Evolutionary conservation across 2,888 invertebrate genomes (phyloP), one percentile per base, ranked within the genome.

Genomic region (Athetis lepigone): DNA sequence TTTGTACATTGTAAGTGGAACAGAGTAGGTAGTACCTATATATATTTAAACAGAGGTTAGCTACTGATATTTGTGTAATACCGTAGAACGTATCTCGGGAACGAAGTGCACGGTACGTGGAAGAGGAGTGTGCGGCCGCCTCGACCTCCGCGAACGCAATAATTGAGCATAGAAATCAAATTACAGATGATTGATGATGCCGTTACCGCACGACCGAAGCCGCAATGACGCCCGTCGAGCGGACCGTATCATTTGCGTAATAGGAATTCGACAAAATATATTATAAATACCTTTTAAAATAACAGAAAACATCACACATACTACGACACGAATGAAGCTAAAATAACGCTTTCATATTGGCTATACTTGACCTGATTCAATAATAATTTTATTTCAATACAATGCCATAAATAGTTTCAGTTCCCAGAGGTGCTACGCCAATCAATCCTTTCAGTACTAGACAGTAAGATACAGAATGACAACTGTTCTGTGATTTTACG

Each of bases 121-220:
- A 89, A 91, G 85, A 85, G 82, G 85, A 88, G 88, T 88, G 87
- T 86, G 86, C 87, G 86, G 85, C 88, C 85, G 87, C 79, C 81
- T 82, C 93, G 94, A 94, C 92, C 93, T 93, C 92, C 89, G 91
- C 90, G 91, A 90, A 93, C 92, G 93, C 90, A 94, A 94, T 95
- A 95, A 95, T 94, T 95, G 95, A 94, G 93, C 92, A 93, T 94
- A 94, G 94, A 94, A 95, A 95, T 94, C 94, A 94, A 94, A 95
- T 95, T 94, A 94, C 91, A 90, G 93, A 94, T 92, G 94, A 95
- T 95, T 94, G 94, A 94, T 92, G 93, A 93, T 94, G 88, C 94
- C 94, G 95, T 94, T 95, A 93, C 89, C 76, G 92, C 93, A 93
- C 93, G 92, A 92, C 89, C 86, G 88, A 86, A 90, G 92, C 92